phyloP scores from a whole-genome alignment of 2,797 vertebrate genomes.

The Neomorphus geoffroyi region DNA sequence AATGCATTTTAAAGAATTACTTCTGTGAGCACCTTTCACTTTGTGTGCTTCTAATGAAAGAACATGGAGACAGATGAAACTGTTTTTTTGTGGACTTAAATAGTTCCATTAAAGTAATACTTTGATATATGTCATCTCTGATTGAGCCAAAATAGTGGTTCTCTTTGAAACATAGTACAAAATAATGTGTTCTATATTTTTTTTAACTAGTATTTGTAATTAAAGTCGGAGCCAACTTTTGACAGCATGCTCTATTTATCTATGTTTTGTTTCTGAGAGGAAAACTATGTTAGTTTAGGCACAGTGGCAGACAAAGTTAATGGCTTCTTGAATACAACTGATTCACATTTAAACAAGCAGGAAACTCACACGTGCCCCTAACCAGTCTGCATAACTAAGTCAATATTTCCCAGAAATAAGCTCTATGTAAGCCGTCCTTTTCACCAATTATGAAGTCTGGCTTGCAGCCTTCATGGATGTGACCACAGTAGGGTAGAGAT shows the following conservation, averaged over 20 bases:
- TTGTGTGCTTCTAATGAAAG: slow-evolving; percentile 6
- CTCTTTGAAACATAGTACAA: neutral
- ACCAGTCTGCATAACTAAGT: neutral
- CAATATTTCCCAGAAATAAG: neutral
- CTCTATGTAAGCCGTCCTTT: neutral
- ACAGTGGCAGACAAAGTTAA: neutral
- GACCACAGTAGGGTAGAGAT: neutral
- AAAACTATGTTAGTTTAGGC: neutral
- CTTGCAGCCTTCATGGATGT: neutral
- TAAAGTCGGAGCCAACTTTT: neutral
- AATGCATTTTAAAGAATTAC: neutral
- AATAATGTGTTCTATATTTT: neutral
- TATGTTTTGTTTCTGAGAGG: neutral
- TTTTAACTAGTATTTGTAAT: neutral
- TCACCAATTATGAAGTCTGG: neutral
- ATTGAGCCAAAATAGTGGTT: neutral
- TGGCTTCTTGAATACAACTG: neutral
- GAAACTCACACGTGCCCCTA: neutral
- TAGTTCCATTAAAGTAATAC: neutral
- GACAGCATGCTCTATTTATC: neutral
- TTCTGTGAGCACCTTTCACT: neutral
- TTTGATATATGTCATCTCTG: neutral
- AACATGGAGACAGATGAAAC: neutral
- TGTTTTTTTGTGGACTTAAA: neutral
- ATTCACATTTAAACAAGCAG: neutral